Percentiles rank a stretch among this genome's conserved stretches.
phyloP scores from a whole-genome alignment of 2,113 vertebrate genomes.

The Nyctibius bracteatus region DNA sequence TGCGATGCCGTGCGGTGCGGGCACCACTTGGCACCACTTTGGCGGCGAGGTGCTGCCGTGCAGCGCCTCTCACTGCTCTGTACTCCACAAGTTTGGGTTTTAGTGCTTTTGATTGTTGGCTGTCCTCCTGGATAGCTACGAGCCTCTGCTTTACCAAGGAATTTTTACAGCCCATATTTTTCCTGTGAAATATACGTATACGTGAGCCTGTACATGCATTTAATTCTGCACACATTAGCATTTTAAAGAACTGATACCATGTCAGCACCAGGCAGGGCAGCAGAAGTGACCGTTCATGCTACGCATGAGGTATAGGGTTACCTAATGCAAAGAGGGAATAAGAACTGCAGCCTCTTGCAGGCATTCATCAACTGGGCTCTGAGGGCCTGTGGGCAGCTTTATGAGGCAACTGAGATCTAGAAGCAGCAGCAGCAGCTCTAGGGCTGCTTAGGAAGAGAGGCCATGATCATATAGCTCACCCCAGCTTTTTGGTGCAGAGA shows the following conservation, averaged over 20 bases:
- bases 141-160: not conserved
- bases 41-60: not conserved
- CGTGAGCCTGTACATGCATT: too few relatives aligned
- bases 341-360: not conserved
- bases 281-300: not conserved
- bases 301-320: rapidly evolving
- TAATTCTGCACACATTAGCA: not conserved
- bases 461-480: rapidly evolving
- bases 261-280: not conserved
- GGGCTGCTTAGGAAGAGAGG: not conserved
- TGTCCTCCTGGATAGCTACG: too few relatives aligned
- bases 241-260: not conserved
- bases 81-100: not conserved
- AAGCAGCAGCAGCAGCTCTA: not conserved
- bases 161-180: not conserved
- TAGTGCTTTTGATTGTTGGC: not conserved
- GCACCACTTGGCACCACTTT: not conserved
- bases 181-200: not conserved
- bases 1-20: too few relatives aligned
- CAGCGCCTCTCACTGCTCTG: not conserved
- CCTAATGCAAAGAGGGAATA: not conserved
- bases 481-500: not conserved
- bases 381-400: rapidly evolving
- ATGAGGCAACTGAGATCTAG: not conserved
- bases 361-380: rapidly evolving